phyloP scores from a whole-genome alignment of 2,113 vertebrate species.

The Mustelus asterias region DNA sequence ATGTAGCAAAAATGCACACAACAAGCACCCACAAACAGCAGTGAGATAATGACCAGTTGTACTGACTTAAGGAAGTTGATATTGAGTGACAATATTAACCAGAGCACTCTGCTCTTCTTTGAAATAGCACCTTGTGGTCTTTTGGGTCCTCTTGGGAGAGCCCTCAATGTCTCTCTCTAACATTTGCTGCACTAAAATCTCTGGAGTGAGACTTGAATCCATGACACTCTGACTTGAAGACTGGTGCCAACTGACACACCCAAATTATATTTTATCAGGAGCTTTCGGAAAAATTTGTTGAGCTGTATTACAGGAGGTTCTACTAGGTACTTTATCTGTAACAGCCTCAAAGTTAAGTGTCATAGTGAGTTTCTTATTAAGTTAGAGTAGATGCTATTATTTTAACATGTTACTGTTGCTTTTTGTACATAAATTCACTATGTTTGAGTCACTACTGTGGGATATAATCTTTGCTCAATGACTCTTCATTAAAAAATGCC shows the following conservation, averaged over 20 bases:
- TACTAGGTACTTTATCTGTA: neutral
- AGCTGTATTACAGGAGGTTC: neutral
- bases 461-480: neutral
- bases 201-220: no score
- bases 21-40: neutral
- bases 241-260: neutral
- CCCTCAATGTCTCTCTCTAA: neutral
- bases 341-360: neutral
- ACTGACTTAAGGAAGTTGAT: neutral
- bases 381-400: neutral
- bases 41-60: neutral
- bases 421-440: neutral
- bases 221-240: no score
- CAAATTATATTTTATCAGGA: neutral
- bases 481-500: neutral
- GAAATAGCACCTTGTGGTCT: neutral
- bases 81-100: neutral
- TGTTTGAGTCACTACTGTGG: neutral
- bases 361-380: neutral
- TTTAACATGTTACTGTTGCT: neutral
- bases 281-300: neutral
- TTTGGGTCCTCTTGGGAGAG: neutral
- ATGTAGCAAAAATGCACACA: neutral
- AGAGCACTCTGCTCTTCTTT: neutral
- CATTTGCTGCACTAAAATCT: neutral